Evolutionary conservation across 2,888 invertebrate species (phyloP).

Genomic region (Cantharis rustica): DNA sequence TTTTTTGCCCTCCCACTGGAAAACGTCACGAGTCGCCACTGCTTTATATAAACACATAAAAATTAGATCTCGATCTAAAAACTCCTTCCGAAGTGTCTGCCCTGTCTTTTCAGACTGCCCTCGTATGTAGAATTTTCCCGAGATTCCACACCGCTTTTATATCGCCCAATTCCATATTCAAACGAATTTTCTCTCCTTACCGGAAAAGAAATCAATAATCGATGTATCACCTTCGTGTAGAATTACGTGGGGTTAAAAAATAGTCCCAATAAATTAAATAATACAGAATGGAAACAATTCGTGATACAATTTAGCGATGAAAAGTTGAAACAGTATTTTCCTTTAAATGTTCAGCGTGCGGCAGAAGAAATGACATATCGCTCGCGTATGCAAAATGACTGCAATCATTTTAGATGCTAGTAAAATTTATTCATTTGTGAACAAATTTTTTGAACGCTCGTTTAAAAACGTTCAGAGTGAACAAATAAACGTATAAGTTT

Average conservation of each 20-base stretch:
- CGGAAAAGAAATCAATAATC: background rate
- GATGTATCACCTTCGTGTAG: background rate
- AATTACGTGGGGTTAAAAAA: background rate
- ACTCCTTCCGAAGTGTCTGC: too few species aligned
- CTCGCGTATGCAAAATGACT: background rate
- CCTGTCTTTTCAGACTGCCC: too few species aligned
- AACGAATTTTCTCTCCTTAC: background rate
- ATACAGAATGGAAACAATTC: background rate
- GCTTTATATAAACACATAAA: too few species aligned
- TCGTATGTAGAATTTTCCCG: too few species aligned
- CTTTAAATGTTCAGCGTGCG: background rate
- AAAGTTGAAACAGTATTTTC: background rate
- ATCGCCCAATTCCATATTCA: background rate
- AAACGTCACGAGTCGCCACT: too few species aligned
- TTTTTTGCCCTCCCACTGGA: too few species aligned
- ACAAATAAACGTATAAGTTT: too few species aligned
- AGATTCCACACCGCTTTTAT: background rate
- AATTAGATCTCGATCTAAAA: too few species aligned
- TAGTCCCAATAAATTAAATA: background rate
- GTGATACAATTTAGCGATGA: background rate
- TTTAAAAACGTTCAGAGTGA: too few species aligned
- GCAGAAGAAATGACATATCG: background rate
- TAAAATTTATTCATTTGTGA: background rate
- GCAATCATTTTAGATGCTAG: background rate
- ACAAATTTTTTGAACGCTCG: too few species aligned